Conservation (phyloP, 2,113 vertebrate species). For the Tragulus kanchil region DNA sequence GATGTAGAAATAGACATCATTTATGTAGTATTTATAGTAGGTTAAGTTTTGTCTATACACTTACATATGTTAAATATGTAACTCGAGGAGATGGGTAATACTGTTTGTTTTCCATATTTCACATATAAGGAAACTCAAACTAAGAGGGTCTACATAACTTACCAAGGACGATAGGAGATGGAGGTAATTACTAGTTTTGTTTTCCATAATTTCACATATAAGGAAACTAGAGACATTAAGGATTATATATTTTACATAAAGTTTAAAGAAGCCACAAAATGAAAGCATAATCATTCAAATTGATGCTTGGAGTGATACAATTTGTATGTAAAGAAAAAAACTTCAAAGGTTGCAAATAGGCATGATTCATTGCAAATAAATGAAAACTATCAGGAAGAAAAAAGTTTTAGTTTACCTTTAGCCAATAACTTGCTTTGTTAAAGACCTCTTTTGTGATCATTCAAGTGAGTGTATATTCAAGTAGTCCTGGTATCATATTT, state of each 20-base stretch:
- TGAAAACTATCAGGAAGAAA: not conserved
- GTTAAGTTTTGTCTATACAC: not conserved
- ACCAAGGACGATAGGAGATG: no score
- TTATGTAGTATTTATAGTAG: not conserved
- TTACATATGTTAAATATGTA: not conserved
- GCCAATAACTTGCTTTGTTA: conserved; percentile 20
- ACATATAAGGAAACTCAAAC: not conserved
- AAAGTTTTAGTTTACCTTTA: conserved; percentile 46
- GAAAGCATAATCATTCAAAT: not conserved
- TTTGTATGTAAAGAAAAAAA: conserved; percentile 7
- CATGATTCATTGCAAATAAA: conserved; percentile 46
- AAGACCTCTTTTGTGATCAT: not conserved
- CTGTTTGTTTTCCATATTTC: conserved; percentile 14
- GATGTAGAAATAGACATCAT: not conserved
- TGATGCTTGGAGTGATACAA: not conserved
- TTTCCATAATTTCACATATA: no score
- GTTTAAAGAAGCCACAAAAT: not conserved
- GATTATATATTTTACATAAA: not conserved
- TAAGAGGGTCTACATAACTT: not conserved
- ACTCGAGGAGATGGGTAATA: not conserved
- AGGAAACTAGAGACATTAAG: no score
- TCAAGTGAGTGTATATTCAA: not conserved
- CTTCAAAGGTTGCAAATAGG: not conserved
- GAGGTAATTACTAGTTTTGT: no score
- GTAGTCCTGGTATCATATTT: not conserved